Base-by-base conservation (phyloP, 2,888 invertebrate genomes). In the Drosophila anomelani region DNA sequence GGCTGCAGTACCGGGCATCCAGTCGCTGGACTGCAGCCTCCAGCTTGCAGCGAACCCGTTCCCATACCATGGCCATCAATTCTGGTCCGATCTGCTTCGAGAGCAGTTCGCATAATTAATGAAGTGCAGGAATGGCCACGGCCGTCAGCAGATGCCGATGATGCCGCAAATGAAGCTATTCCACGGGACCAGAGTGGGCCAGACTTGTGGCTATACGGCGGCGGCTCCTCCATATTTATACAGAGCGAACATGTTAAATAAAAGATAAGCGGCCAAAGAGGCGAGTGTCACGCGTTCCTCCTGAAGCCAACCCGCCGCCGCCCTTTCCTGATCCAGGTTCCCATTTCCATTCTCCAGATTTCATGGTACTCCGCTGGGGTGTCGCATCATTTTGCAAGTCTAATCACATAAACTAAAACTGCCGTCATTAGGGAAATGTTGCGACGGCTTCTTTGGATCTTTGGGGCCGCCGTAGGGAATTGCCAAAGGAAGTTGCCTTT, bases 201-300 rank as follows among this genome's bases (percentile, higher is more conserved):
- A 70, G 47, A 36, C 73, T 53, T 39, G 44, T 56, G 56, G 56
- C 58, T 6, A 70, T 54, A 46, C 67, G 41, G 23, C 44, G 53
- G 68, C 41, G 62, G 73, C 84, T 78, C 67, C 67, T 86, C 75
- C 88, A 88, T 88, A 88, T 84, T 84, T 84, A 84, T 84, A 84
- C 88, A 80, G 88, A 86, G 88, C 84, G 84, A 70, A 77, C 78
- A 86, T 87, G 89, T 85, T 85, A 85, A 85, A 85, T 85, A 87
- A 85, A 85, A 85, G 85, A 85, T 85, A 85, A 85, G 89, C 79
- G 67, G 71, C 72, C 74, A 75, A 73, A 70, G 75, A 76, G 76
- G 73, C 53, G 85, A 85, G 75, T 88, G 84, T 86, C 85, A 86
- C 89, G 79, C 81, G 87, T 41, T 55, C 70, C 36, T 39, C 15